Conservation (phyloP, 2,888 invertebrate species). For the Pyrrhosoma nymphula region DNA sequence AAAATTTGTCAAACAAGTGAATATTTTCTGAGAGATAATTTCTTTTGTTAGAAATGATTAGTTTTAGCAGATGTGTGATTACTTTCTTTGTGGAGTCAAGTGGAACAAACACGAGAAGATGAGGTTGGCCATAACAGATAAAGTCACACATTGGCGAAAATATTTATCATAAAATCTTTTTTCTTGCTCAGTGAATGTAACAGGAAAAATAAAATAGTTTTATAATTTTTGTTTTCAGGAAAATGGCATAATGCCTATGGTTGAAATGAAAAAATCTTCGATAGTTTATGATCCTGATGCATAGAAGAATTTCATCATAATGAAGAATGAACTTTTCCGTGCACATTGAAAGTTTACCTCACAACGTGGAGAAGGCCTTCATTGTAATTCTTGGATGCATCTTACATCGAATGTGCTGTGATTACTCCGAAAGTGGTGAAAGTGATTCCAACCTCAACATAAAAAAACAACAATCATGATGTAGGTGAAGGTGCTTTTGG, state of each 20-base stretch:
- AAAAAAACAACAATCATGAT: constrained; percentile 22
- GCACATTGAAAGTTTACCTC: constrained; percentile 60
- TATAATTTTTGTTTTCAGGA: constrained; percentile 78
- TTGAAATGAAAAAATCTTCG: constrained; percentile 83
- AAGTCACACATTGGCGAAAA: too few species aligned
- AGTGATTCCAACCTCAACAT: constrained; percentile 38
- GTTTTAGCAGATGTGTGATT: too few species aligned
- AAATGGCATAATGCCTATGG: constrained; percentile 83
- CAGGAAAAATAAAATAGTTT: too few species aligned
- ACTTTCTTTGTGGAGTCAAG: too few species aligned
- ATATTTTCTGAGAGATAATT: too few species aligned
- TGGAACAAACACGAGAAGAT: too few species aligned
- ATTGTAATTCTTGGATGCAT: constrained; percentile 60
- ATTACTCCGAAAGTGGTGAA: constrained; percentile 49
- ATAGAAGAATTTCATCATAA: constrained; percentile 74
- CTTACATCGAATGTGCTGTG: constrained; percentile 65
- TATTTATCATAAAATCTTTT: too few species aligned
- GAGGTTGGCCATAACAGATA: too few species aligned
- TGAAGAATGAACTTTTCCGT: constrained; percentile 59
- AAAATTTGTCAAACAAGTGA: too few species aligned
- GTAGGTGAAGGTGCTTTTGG: constrained; percentile 2
- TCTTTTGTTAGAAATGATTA: too few species aligned
- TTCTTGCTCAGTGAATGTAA: too few species aligned
- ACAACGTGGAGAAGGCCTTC: constrained; percentile 63
- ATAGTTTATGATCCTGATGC: constrained; percentile 82